Conservation (phyloP, 37 sponge, comb jelly and placozoan species). For the Agelas oroides region DNA sequence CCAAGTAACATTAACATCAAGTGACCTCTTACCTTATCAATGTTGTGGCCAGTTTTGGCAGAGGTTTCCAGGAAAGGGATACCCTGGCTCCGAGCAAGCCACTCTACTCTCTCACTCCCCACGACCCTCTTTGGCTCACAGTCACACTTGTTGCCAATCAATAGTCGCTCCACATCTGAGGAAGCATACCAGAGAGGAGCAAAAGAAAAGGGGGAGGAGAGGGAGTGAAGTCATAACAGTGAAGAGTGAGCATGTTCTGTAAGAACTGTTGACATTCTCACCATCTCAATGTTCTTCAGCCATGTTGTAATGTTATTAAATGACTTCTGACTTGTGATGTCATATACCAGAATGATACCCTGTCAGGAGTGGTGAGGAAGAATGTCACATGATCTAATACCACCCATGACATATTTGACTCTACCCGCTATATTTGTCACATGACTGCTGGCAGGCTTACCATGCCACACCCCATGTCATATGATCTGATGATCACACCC, state of each 20-base stretch:
- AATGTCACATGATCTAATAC: neutral
- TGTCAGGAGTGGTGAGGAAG: constrained; percentile 20
- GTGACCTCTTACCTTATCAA: constrained; percentile 65
- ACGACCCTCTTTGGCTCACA: constrained; percentile 81
- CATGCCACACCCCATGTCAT: too few relatives aligned
- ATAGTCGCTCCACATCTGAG: constrained; percentile 87
- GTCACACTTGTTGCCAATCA: constrained; percentile 97
- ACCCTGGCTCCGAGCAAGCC: constrained; percentile 73
- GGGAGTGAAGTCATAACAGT: neutral
- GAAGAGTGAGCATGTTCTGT: neutral
- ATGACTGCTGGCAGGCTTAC: neutral
- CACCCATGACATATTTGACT: neutral
- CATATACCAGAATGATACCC: constrained; percentile 98
- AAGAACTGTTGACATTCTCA: constrained; percentile 31
- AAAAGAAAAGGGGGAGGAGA: too few relatives aligned
- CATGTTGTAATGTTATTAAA: constrained; percentile 96
- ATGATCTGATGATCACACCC: neutral
- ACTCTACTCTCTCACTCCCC: constrained; percentile 74
- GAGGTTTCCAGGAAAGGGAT: constrained; percentile 90
- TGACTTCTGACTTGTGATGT: constrained; percentile 90
- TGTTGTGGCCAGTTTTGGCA: constrained; percentile 87
- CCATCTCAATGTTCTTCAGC: constrained; percentile 93
- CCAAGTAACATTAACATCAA: too few relatives aligned
- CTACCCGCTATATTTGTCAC: neutral
- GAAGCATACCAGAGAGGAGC: constrained; percentile 83